phyloP scores from a whole-genome alignment of 2,797 vertebrate species.

The Martes flavigula region DNA sequence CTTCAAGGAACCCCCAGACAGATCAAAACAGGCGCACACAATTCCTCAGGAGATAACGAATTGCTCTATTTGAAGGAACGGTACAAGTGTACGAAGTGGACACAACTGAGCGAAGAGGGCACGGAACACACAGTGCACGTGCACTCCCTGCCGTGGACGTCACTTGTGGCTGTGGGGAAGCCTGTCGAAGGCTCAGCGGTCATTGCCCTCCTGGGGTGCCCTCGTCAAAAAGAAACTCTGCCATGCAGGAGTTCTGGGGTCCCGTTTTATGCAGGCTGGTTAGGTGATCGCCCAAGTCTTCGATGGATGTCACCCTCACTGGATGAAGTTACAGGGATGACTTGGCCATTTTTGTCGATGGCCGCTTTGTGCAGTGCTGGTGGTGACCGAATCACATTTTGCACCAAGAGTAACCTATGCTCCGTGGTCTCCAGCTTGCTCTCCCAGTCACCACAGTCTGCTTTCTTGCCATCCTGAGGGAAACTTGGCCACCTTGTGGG shows the following conservation, averaged over 20 bases:
- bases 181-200: not conserved
- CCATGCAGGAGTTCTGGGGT: too few relatives aligned
- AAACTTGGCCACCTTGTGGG: not conserved
- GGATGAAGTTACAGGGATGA: not conserved
- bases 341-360: not conserved
- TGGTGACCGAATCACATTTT: not conserved
- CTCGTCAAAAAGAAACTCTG: not conserved
- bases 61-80: not conserved
- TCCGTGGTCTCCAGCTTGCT: not conserved
- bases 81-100: not conserved
- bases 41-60: not conserved
- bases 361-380: not conserved
- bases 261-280: not conserved
- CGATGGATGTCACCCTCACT: not conserved
- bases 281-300: not conserved
- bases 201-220: not conserved
- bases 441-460: not conserved
- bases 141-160: not conserved
- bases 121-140: fast-evolving
- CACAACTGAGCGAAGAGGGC: not conserved
- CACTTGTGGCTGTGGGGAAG: not conserved
- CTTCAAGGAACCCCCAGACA: not conserved
- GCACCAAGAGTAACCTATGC: not conserved
- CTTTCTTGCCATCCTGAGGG: not conserved
- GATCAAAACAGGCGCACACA: not conserved